Evolutionary conservation across 2,888 invertebrate genomes (phyloP), one percentile per base, ranked within the genome.

Genomic region (Ametastegia equiseti): DNA sequence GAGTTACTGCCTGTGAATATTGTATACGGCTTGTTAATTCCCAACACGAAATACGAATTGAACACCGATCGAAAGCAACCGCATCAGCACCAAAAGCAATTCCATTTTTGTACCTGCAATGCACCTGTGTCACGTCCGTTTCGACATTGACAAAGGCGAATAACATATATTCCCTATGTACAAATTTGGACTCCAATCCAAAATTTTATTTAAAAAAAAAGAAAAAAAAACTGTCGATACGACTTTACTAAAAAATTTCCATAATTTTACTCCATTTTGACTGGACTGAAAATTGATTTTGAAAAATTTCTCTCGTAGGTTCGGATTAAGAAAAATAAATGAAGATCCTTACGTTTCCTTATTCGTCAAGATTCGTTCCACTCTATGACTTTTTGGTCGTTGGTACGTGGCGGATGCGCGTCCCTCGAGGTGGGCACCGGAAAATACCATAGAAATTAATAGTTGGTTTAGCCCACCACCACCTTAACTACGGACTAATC

Each of bases 121-220:
- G 75, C 75, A 75, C 75, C 75, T 75, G 75, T 75, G 75, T 75
- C 45, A 75, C 75, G 75, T 75, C 36, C 75, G 75, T 50, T 75
- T 50, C 36, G 54, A 75, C 75, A 75, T 75, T 75, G 75, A 75
- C 54, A 27, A 75, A 75, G 36, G 33, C 50, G 75, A 19, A 75
- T 75, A 36, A 9, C 6, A 54, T 45, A 2, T 75, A 2, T 39
- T 67, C n/a, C 6, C n/a, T 33, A n/a, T n/a, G 19, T n/a, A 54
- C 54, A 54, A 54, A 54, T 1, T 54, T 15, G 4, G 15, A 54
- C 9, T 50, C 13, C 6, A 5, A 50, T 15, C 19, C 50, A n/a
- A n/a, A n/a, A n/a, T n/a, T n/a, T n/a, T n/a, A n/a, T n/a, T n/a
- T n/a, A n/a, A n/a, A n/a, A n/a, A n/a, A n/a, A n/a, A n/a, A n/a